Base-by-base conservation (phyloP, 92 coral and sea anemone species). In the Isaurus tuberculatus region DNA sequence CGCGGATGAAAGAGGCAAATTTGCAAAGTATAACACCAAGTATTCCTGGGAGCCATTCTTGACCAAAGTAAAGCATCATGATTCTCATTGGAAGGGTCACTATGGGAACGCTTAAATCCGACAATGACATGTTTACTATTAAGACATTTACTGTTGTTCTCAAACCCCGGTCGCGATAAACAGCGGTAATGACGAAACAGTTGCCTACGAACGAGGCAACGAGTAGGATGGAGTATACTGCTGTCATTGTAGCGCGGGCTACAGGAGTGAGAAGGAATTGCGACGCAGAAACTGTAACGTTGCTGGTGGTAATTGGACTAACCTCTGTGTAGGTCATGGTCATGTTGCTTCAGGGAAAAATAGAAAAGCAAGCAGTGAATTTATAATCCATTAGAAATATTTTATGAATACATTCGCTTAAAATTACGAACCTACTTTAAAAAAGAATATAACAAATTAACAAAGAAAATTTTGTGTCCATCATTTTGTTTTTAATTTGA, bases 161-260 rank as follows among this genome's bases (percentile, higher is more conserved):
- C 4, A 72, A 25, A 44, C 37, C 60, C 5, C 78, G 78, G 60
- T 72, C 33, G 33, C 78, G 78, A 42, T 72, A 72, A 32, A 72
- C 78, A 72, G 61, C 78, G 16, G 58, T 60, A 31, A 72, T 44
- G 78, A 72, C 78, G 44, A 72, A 72, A 25, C 78, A 15, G 55
- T 72, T 72, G 10, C 78, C 78, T 8, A 72, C n/a, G 60, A 72
- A 43, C 29, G 78, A 72, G 32, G 78, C 13, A 25, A 72, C 13
- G 36, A 72, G 78, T 25, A 72, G 32, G 25, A 72, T 1, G 55
- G 60, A 72, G 60, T 72, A 72, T 10, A 72, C 60, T n/a, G 61
- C 58, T 72, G 78, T 4, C 61, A 72, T 72, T 7, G 32, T 15
- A 72, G 34, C 25, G 60, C 60, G 78, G 78, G 36, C 61, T n/a